Base-by-base conservation (phyloP, 2,797 vertebrate genomes). In the Rhincodon typus region DNA sequence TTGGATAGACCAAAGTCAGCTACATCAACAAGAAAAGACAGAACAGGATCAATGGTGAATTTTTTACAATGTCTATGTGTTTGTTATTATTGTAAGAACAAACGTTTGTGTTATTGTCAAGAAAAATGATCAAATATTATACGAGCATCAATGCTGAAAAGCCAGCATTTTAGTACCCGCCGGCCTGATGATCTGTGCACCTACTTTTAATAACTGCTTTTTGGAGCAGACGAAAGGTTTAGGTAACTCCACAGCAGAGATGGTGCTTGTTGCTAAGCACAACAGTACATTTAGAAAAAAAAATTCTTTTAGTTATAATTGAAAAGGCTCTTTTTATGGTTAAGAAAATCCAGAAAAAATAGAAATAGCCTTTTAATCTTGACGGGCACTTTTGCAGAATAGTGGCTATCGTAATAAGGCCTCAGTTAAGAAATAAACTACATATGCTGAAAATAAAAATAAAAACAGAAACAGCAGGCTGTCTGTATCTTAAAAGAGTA, bases 1-100 rank as follows among this genome's bases (percentile, higher is more conserved):
- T 99, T 99, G 96, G 98, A 98, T 10, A 99, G 97, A 70, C 98
- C 98, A 0, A 99, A 99, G 97, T 99, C 98, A 0, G 98, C 98
- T 99, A 97, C 87, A 95, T 57, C 77, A 96, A 93, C 95, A 84
- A 96, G 21, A 95, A 62, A 95, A 94, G 94, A 34, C 50, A 42
- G 42, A 46, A 70, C 6, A 90, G 30, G 57, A 34, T n/a, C 30
- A 62, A n/a, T 62, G 30, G 34, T 90, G 53, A 30, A 27, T 13
- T 90, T 62, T 90, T 15, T 57, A 57, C 50, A n/a, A 62, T 30
- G 13, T 30, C 50, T 46, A 30, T 57, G 86, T 57, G 50, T 27
- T 88, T 87, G 50, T 50, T 12, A 19, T 84, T 84, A 84, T 84
- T 21, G 21, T 84, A 42, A 84, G 46, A 57, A 53, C 86, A 88